phyloP scores from a whole-genome alignment of 2,113 vertebrate genomes.

The Microcebus griseorufus region DNA sequence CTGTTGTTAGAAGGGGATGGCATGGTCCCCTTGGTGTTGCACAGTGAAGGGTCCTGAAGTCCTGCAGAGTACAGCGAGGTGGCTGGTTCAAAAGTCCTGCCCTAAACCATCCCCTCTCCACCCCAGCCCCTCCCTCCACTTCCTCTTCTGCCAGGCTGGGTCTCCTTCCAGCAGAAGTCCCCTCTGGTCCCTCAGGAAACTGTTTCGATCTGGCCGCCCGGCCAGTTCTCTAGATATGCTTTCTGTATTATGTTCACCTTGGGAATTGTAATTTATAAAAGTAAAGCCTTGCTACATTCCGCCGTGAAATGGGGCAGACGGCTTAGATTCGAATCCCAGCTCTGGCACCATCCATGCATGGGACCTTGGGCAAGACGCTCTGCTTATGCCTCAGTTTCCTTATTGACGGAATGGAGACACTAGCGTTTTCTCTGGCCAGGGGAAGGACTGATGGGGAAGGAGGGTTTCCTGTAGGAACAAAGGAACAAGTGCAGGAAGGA shows the following conservation, averaged over 20 bases:
- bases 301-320: rapidly evolving
- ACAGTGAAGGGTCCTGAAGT: no score
- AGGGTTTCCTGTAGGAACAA: not conserved
- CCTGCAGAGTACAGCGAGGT: rapidly evolving
- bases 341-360: rapidly evolving
- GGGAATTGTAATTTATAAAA: no score
- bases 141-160: not conserved
- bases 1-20: rapidly evolving
- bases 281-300: not conserved
- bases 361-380: not conserved
- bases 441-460: rapidly evolving
- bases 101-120: rapidly evolving
- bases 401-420: no score
- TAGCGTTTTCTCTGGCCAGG: rapidly evolving
- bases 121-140: rapidly evolving
- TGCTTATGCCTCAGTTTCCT: not conserved
- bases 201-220: not conserved
- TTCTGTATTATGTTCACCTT: no score
- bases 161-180: not conserved
- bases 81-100: no score
- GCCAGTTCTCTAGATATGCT: rapidly evolving
- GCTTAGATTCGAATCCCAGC: rapidly evolving
- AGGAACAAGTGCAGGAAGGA: rapidly evolving
- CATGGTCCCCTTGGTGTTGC: not conserved
- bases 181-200: not conserved